phyloP scores from a whole-genome alignment of 2,888 invertebrate genomes.

The Lampropteryx suffumata region DNA sequence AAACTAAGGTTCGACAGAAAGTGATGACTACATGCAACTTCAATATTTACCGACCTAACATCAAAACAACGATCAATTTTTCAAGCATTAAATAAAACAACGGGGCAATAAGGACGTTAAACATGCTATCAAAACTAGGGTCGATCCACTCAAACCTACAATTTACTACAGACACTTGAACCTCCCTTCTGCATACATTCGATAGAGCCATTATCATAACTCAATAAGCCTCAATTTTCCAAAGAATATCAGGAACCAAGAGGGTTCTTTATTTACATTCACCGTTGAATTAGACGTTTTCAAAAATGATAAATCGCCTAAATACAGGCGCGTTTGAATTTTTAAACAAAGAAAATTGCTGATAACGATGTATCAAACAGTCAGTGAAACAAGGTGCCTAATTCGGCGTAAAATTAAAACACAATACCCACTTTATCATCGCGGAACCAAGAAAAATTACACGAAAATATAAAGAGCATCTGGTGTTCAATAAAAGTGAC shows the following conservation, averaged over 20 bases:
- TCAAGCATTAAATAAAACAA: conserved; percentile 24
- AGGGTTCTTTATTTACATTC: conserved; percentile 59
- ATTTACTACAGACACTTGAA: conserved; percentile 69
- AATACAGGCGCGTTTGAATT: conserved; percentile 29
- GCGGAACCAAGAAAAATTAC: conserved; percentile 54
- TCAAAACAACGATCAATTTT: conserved; percentile 7
- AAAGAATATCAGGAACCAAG: conserved; percentile 49
- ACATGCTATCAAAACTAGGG: conserved; percentile 44
- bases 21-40: not conserved
- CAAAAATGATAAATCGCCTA: conserved; percentile 62
- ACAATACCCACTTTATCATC: conserved; percentile 56
- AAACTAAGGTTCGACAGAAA: not conserved
- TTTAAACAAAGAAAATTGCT: conserved; percentile 30
- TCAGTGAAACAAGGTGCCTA: conserved; percentile 57
- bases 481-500: conserved; percentile 67
- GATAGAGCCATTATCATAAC: conserved; percentile 73
- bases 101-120: conserved; percentile 24
- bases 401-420: conserved; percentile 73
- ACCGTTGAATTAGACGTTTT: conserved; percentile 60
- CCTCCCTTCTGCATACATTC: conserved; percentile 57
- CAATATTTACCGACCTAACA: not conserved
- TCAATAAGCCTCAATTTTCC: conserved; percentile 56
- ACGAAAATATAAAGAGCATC: conserved; percentile 73
- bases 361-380: conserved; percentile 47
- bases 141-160: conserved; percentile 55